These are phyloP conservation scores for Neelides sp. DNA, from an alignment of 1,140 invertebrate genomes.

Conservation along the genomic window DNA sequence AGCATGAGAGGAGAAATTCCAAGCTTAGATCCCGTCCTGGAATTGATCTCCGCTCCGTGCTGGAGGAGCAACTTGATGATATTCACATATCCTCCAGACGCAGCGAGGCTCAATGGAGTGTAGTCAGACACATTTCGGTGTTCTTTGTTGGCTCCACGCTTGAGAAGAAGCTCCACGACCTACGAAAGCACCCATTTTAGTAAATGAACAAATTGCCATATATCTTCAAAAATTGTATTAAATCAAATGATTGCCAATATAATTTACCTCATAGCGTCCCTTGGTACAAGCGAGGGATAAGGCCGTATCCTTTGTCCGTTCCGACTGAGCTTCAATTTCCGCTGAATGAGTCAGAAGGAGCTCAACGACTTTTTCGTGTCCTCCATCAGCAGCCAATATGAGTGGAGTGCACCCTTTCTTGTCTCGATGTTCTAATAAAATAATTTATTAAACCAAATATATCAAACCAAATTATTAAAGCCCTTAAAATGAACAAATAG, in stretches of 20 bases:
- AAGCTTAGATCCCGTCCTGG: slow-evolving; percentile 87
- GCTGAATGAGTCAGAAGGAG: slow-evolving; percentile 81
- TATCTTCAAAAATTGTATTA: slow-evolving; percentile 11
- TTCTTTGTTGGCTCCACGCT: slow-evolving; percentile 87
- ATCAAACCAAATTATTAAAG: not conserved
- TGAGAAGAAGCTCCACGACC: slow-evolving; percentile 85
- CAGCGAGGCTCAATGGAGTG: slow-evolving; percentile 91
- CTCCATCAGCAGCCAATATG: slow-evolving; percentile 91
- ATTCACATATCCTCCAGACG: slow-evolving; percentile 95
- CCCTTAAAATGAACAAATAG: not conserved
- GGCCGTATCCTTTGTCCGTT: slow-evolving; percentile 96
- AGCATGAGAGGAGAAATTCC: slow-evolving; percentile 98
- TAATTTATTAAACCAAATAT: not conserved
- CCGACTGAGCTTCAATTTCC: slow-evolving; percentile 95
- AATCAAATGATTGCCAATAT: no score
- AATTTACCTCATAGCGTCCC: slow-evolving; percentile 68
- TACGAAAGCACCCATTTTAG: slow-evolving; percentile 31
- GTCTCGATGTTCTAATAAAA: slow-evolving; percentile 72
- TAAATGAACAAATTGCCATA: slow-evolving; percentile 16
- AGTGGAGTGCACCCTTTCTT: slow-evolving; percentile 98
- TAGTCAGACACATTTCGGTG: slow-evolving; percentile 99
- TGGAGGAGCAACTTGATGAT: slow-evolving; percentile 87
- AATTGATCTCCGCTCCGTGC: slow-evolving; percentile 95
- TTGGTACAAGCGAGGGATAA: slow-evolving; percentile 93
- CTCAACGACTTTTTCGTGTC: slow-evolving; percentile 89